Conservation (phyloP, 2,797 vertebrate species). For the Gallinago solitaria region DNA sequence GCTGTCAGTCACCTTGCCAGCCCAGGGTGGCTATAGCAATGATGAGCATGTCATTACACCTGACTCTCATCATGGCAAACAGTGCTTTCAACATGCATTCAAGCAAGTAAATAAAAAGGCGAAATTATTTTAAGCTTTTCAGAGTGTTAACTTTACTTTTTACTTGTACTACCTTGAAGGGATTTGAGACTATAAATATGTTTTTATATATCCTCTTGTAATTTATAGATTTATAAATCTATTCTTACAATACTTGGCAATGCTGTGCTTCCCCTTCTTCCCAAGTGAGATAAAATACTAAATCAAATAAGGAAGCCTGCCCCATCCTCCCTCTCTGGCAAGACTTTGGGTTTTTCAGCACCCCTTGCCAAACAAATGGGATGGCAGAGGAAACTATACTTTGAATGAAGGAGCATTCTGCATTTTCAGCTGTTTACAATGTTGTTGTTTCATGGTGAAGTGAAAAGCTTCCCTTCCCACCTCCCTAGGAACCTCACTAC, state of each 20-base stretch:
- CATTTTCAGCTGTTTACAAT: neutral
- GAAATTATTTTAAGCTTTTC: neutral
- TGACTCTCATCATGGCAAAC: neutral
- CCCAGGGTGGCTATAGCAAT: neutral
- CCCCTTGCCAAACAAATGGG: neutral
- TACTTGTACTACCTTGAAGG: neutral
- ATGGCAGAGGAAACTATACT: neutral
- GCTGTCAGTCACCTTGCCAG: neutral
- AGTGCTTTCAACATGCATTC: neutral
- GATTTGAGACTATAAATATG: neutral
- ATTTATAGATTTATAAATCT: no score
- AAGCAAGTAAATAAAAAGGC: neutral
- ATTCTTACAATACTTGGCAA: neutral
- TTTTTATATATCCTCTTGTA: neutral
- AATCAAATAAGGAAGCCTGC: neutral
- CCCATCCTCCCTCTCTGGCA: neutral
- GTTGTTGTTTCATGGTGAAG: neutral
- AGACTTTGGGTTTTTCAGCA: neutral
- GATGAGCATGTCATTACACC: fast-evolving
- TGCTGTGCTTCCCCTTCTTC: neutral
- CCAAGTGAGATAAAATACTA: fast-evolving
- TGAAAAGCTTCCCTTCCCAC: neutral
- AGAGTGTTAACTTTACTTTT: neutral
- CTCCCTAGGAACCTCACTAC: neutral
- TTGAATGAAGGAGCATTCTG: neutral